Evolutionary conservation across 2,888 invertebrate genomes (phyloP), one percentile per base, ranked within the genome.

Genomic region (Plutella xylostella): DNA sequence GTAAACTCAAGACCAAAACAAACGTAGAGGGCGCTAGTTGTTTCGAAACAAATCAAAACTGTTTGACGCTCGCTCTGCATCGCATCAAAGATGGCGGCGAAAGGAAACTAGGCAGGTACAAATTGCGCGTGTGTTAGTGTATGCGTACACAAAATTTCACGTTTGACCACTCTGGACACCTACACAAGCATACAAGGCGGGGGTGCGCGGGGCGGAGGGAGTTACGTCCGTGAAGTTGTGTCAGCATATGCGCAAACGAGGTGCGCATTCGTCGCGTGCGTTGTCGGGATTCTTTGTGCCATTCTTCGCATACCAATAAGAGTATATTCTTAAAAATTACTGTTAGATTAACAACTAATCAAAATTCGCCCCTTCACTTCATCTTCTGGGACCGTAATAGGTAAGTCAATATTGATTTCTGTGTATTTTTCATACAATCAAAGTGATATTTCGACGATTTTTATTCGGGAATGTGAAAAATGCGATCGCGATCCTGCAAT

Each of bases 271-370:
- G 89, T 86, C 88, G 89, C 89, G 87, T 91, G 92, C 93, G 93
- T 94, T 93, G 93, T 93, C 92, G 89, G 90, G 93, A 94, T 94
- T 94, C 94, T 93, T 94, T 94, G 92, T 93, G 93, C 92, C 94
- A 94, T 94, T 94, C 94, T 92, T 92, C 88, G 91, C 93, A 94
- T 94, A 92, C 94, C 93, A 92, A 88, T 87, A 88, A 88, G 87
- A 87, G 87, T 86, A 86, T 85, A 87, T 88, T 88, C 87, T 88
- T 88, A 87, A 86, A 87, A 87, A 88, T 87, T 88, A 88, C 88
- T 87, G 85, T 79, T 79, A 86, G 87, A 88, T 87, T 86, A 83
- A 85, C 71, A 75, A 65, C 65, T 72, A 82, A 86, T 85, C 88
- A 88, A 88, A 88, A 88, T 88, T 87, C 85, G 83, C 71, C 87